A percentile compares a stretch with the other conserved stretches of the same genome.
phyloP scores from a whole-genome alignment of 1,140 invertebrate genomes.

The Hypsibius dujardini region DNA sequence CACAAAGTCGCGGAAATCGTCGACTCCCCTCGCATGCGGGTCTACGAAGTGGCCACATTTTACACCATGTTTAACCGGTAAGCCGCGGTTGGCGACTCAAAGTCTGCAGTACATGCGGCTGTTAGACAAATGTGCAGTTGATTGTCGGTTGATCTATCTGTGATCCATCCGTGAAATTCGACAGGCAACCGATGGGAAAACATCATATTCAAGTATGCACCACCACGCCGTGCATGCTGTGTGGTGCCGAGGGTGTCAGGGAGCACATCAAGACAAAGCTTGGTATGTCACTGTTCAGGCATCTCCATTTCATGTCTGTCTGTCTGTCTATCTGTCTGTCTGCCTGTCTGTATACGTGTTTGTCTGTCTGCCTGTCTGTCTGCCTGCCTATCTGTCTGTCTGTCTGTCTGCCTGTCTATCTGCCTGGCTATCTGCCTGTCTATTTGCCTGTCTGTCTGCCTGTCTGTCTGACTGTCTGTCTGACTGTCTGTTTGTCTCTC shows the following conservation, averaged over 20 bases:
- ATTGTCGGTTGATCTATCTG: no score
- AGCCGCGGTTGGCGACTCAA: constrained; percentile 30
- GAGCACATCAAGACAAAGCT: constrained; percentile 63
- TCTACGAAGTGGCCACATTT: constrained; percentile 99
- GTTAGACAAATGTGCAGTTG: no score
- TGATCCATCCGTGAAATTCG: no score
- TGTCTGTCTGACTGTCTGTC: no score
- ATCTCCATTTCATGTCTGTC: background rate
- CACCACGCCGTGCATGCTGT: constrained; percentile 93
- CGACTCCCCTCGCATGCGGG: constrained; percentile 79
- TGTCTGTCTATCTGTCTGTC: no score
- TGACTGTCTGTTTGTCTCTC: background rate
- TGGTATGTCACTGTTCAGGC: constrained; percentile 26
- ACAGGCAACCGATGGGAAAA: constrained; percentile 76
- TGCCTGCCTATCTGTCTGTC: no score
- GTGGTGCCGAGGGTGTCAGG: constrained; percentile 77
- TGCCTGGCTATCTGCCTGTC: no score
- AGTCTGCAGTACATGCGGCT: constrained; percentile 20
- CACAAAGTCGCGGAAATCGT: constrained; percentile 85
- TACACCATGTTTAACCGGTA: constrained; percentile 98
- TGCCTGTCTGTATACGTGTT: no score
- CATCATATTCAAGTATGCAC: constrained; percentile 94
- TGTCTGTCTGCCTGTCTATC: no score
- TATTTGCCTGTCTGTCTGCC: no score
- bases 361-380: no score